These are phyloP conservation scores for Gavialis gangeticus DNA, from an alignment of 2,113 vertebrate genomes.

Conservation along the genomic window DNA sequence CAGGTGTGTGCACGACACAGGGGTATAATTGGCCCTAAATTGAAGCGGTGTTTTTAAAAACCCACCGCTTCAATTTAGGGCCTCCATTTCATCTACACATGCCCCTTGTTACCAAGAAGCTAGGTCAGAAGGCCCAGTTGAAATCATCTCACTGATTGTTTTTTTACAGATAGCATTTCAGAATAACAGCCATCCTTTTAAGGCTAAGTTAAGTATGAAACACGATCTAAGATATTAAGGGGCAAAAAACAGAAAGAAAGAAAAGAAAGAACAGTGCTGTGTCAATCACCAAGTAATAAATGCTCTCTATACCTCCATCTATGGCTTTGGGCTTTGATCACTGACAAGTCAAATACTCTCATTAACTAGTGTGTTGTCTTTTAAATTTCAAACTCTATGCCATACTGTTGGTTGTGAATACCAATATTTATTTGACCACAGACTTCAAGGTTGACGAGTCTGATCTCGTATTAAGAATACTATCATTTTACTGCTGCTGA, in stretches of 20 bases:
- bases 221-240: slow-evolving; percentile 37
- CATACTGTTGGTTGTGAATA: slow-evolving; percentile 40
- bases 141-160: slow-evolving; percentile 40
- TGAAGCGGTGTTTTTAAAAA: no score
- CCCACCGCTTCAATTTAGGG: no score
- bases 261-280: slow-evolving; percentile 1
- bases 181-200: slow-evolving; percentile 55
- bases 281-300: slow-evolving; percentile 62
- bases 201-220: slow-evolving; percentile 29
- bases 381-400: slow-evolving; percentile 43
- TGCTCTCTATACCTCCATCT: slow-evolving; percentile 28
- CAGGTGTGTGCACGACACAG: no score
- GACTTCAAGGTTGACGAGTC: slow-evolving; percentile 11
- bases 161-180: slow-evolving; percentile 20
- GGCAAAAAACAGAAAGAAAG: not conserved
- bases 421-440: slow-evolving; percentile 14
- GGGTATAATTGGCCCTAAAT: no score
- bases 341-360: slow-evolving; percentile 51
- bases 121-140: not conserved
- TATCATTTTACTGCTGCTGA: slow-evolving; percentile 66
- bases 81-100: no score
- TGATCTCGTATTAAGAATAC: slow-evolving; percentile 58
- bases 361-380: slow-evolving; percentile 62
- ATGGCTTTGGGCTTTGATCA: slow-evolving; percentile 56
- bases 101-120: not conserved